Evolutionary conservation across 2,113 vertebrate species (phyloP), one percentile per base, ranked within the genome.

Genomic region (Procavia capensis): DNA sequence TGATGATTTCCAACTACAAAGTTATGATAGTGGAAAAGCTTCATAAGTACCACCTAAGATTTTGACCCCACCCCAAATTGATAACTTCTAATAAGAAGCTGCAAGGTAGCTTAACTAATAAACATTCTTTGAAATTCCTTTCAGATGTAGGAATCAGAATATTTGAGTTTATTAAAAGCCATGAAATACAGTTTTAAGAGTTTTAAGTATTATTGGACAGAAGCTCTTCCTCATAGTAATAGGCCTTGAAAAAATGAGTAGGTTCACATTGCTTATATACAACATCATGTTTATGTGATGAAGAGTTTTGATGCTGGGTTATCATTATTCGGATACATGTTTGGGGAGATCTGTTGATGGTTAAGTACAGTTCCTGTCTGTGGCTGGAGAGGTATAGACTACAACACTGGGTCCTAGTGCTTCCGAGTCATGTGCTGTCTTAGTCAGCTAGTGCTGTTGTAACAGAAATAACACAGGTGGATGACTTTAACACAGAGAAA

Each of bases 101-200:
- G 20, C n/a, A 20, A 88, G 64, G 47, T 76, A 64, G 19, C 93
- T 87, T 95, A 43, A 47, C n/a, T 29, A 63, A 88, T 88, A 78
- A 86, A 74, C 9, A 68, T 50, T 83, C 29, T 87, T 94, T 84
- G 54, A 79, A 82, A 74, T 94, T 94, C 36, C 79, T 90, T 93
- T 96, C 64, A 91, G 80, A 82, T 59, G 13, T 64, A 70, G 50
- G 63, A 91, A 79, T 92, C 39, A 76, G 34, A 86, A 41, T 64
- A 41, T 93, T 88, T 85, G 14, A 50, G 39, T 72, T 90, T 91
- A 45, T 83, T 87, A 76, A 76, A 89, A 16, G 50, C 22, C 63
- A 61, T 85, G 19, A 6, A 80, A 45, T 81, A 61, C 27, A 89
- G 20, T 59, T 94, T 14, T 8, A 86, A 45, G 24, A 83, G 57